Percentiles rank a stretch among this genome's conserved stretches.
phyloP scores from a whole-genome alignment of 2,888 invertebrate species.

The Willowsia nigromaculata region DNA sequence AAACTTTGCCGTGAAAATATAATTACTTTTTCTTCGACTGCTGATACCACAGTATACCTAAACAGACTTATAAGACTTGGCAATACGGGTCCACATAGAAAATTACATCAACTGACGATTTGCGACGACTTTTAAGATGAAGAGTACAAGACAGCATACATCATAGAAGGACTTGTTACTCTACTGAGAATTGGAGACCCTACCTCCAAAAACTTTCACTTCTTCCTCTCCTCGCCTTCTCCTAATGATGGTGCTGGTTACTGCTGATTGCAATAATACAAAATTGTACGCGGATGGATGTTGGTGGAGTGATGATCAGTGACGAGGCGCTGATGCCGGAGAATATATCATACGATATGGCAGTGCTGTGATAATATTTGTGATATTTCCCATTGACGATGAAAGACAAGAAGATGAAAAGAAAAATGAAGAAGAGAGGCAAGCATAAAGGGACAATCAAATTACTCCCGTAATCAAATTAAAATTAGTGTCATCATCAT shows the following conservation, averaged over 20 bases:
- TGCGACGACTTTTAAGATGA: not conserved
- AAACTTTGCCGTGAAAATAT: constrained; percentile 65
- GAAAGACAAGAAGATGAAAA: not conserved
- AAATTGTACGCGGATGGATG: not conserved
- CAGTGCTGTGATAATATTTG: not conserved
- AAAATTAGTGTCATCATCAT: constrained; percentile 33
- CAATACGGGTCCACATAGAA: not conserved
- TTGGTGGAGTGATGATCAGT: not conserved
- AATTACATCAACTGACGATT: constrained; percentile 18
- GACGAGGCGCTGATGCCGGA: not conserved
- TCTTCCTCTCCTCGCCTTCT: not conserved
- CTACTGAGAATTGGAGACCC: not conserved
- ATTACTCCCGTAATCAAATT: constrained; percentile 23
- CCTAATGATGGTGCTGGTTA: not conserved
- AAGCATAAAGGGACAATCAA: constrained; percentile 12
- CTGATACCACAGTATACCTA: not conserved
- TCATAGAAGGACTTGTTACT: not conserved
- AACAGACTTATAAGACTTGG: not conserved
- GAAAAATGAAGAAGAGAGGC: not conserved
- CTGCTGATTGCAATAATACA: not conserved
- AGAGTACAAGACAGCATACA: not conserved
- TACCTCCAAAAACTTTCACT: constrained; percentile 6
- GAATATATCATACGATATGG: not conserved
- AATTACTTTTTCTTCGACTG: constrained; percentile 55
- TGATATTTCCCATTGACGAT: not conserved